A percentile compares a stretch with the other conserved stretches of the same genome.
Evolutionary conservation across 1,140 invertebrate species (phyloP).

Genomic region (Lucilia sericata): DNA sequence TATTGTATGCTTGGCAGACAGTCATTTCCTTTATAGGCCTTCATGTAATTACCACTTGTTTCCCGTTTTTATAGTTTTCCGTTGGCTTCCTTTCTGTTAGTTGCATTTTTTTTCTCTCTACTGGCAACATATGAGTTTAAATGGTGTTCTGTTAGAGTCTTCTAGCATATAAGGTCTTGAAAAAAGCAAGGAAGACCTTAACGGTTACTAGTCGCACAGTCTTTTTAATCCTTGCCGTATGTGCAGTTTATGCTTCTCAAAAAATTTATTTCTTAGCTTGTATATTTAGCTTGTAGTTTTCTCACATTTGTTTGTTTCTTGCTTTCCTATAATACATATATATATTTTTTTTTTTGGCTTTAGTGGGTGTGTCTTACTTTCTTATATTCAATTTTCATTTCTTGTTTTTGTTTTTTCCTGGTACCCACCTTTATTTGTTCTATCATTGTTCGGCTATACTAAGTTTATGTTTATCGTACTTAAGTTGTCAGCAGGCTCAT

Average conservation of each 20-base stretch:
- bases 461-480: constrained; percentile 42
- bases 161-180: not conserved
- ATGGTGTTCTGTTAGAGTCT: not conserved
- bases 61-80: constrained; percentile 45
- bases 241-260: no score
- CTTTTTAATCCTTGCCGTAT: not conserved
- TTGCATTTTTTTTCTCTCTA: no score
- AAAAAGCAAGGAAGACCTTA: no score
- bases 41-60: constrained; percentile 50
- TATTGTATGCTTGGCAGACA: constrained; percentile 47
- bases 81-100: not conserved
- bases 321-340: not conserved
- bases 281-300: not conserved
- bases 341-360: not conserved
- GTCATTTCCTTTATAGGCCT: constrained; percentile 48
- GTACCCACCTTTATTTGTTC: constrained; percentile 41
- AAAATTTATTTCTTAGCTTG: not conserved
- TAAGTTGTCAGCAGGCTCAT: constrained; percentile 40
- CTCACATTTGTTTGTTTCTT: not conserved
- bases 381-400: not conserved
- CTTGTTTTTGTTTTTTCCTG: not conserved
- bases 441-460: constrained; percentile 2
- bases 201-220: not conserved
- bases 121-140: no score
- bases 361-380: constrained; percentile 4